phyloP scores from a whole-genome alignment of 1,140 invertebrate species.

The Armadillidium nasatum region DNA sequence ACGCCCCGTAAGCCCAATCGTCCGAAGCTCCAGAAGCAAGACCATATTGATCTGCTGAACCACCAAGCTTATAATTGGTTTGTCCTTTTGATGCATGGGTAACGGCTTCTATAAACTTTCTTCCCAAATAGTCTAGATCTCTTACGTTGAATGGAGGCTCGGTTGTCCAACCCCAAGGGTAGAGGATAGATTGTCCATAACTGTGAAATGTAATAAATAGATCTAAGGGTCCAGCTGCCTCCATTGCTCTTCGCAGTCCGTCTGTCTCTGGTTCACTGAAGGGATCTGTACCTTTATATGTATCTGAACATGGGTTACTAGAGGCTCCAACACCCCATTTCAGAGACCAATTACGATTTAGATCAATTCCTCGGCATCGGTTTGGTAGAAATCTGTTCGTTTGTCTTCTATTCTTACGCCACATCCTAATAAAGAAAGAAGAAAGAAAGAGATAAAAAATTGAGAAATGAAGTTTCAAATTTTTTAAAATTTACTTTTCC shows the following conservation, averaged over 20 bases:
- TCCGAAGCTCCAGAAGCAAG: constrained; percentile 51
- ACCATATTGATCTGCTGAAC: constrained; percentile 39
- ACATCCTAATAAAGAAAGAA: not conserved
- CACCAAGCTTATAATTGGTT: constrained; percentile 34
- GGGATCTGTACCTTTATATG: constrained; percentile 53
- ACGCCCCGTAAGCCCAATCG: constrained; percentile 59
- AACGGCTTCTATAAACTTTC: constrained; percentile 33
- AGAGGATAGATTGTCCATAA: constrained; percentile 80
- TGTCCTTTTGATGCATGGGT: constrained; percentile 22
- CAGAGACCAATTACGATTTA: constrained; percentile 21
- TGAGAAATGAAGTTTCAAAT: not conserved
- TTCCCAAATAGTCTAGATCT: constrained; percentile 28
- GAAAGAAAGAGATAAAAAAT: not conserved
- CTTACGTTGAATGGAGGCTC: constrained; percentile 29
- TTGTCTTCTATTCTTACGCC: constrained; percentile 19
- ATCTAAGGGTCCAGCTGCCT: constrained; percentile 51
- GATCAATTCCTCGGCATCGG: constrained; percentile 18
- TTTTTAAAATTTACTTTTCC: no score
- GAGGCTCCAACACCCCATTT: constrained; percentile 54
- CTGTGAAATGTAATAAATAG: constrained; percentile 81
- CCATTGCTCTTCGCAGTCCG: constrained; percentile 46
- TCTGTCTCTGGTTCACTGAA: constrained; percentile 50
- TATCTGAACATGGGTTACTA: constrained; percentile 61
- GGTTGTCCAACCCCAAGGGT: constrained; percentile 75
- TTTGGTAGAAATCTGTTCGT: constrained; percentile 14